phyloP scores from a whole-genome alignment of 2,113 vertebrate species.

The Coracopsis vasa region DNA sequence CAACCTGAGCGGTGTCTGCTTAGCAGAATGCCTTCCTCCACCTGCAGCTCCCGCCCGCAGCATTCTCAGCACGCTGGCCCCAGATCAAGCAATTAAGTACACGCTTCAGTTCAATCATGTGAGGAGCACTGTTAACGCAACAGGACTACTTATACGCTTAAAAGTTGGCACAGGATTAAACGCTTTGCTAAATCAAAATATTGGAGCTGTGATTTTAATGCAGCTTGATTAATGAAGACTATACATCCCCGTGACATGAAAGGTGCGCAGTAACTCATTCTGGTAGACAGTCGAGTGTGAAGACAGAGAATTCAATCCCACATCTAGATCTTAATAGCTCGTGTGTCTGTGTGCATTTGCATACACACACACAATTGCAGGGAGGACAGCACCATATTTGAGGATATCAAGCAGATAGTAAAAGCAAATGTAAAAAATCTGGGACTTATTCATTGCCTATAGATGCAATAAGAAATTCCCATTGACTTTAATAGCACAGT shows the following conservation, averaged over 20 bases:
- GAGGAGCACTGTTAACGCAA: background rate
- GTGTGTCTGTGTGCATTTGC: background rate
- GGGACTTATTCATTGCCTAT: background rate
- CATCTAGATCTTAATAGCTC: fast-evolving
- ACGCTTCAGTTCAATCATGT: background rate
- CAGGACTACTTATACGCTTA: background rate
- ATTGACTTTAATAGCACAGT: background rate
- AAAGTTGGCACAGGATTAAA: background rate
- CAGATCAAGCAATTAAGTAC: conserved; percentile 6
- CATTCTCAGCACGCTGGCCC: background rate
- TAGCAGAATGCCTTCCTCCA: background rate
- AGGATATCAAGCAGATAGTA: background rate
- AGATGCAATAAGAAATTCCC: background rate
- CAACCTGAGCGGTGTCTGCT: background rate
- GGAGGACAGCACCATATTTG: background rate
- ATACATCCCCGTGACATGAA: background rate
- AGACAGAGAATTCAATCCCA: background rate
- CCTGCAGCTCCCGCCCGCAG: background rate
- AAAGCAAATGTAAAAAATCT: background rate
- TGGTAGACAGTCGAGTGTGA: background rate
- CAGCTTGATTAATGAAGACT: background rate
- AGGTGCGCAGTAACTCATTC: background rate
- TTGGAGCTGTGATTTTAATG: background rate
- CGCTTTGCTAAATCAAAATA: background rate
- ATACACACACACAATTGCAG: background rate